Evolutionary conservation across 2,797 vertebrate species (phyloP), one percentile per base, ranked within the genome.

Genomic region (Arremon brunneinucha): DNA sequence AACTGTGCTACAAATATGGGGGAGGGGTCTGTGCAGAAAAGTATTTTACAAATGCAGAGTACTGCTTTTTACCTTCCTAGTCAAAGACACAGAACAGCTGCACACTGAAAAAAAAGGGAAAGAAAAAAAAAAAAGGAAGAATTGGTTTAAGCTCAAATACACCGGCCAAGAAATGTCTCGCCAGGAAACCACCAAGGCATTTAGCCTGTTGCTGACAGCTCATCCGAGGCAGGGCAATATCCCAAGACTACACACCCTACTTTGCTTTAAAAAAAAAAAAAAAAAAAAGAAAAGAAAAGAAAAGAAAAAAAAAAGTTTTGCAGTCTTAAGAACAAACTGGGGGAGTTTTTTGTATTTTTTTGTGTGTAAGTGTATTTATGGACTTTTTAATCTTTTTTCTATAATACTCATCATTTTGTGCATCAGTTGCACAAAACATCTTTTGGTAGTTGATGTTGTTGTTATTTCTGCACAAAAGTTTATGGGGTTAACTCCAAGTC

Each of bases 161-260:
- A 77, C 32, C 72, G 78, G 79, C 91, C 87, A 93, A 86, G 53
- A 81, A 94, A 77, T 3, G 46, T 87, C 87, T 94, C 8, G 9
- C 76, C 85, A 91, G 83, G 89, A 94, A 94, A 94, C 50, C 82
- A 85, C 89, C 24, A 46, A 56, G 72, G 71, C 79, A 77, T 80
- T 94, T 85, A 79, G 94, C 34, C 50, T 85, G 41, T 18, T 94
- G 63, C 91, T 63, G 68, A 94, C 87, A 92, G 27, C 68, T 93
- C 87, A 77, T 89, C 63, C 8, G 22, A 67, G 53, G 46, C 35
- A 46, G 27, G 60, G 84, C 82, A 57, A 12, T 18, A 39, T 34
- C 82, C 71, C 87, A 94, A 47, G 32, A 28, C 28, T 71, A 87
- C 81, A 92, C 87, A 55, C 65, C 53, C 87, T 91, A 30, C 53